These are phyloP conservation scores for Axea sp. DNA, from an alignment of 2,888 invertebrate species.

Conservation along the genomic window DNA sequence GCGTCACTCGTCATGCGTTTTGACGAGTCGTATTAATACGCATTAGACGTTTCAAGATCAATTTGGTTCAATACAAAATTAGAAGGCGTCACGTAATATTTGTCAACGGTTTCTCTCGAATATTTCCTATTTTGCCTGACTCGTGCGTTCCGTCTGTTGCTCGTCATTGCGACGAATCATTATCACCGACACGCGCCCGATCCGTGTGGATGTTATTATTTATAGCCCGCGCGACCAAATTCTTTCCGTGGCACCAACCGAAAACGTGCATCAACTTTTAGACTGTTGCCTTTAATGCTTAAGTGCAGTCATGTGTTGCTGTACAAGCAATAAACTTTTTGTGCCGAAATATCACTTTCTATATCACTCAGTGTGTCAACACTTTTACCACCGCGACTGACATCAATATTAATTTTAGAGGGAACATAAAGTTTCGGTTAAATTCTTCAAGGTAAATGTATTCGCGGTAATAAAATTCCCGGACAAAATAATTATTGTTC, in stretches of 20 bases:
- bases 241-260: conserved; percentile 56
- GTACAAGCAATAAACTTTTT: conserved; percentile 52
- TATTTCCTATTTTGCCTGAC: conserved; percentile 18
- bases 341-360: conserved; percentile 44
- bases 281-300: conserved; percentile 58
- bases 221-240: conserved; percentile 69
- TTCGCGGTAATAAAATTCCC: too few species aligned
- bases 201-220: conserved; percentile 66
- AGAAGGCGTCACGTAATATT: conserved; percentile 44
- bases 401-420: conserved; percentile 53
- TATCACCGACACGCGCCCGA: conserved; percentile 61
- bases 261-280: conserved; percentile 44
- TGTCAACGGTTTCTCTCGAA: conserved; percentile 43
- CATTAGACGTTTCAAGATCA: conserved; percentile 35
- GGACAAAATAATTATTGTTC: too few species aligned
- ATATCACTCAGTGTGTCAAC: conserved; percentile 51
- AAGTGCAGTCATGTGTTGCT: conserved; percentile 60
- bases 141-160: conserved; percentile 36
- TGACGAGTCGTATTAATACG: conserved; percentile 31
- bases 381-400: conserved; percentile 25
- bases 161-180: conserved; percentile 46
- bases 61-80: conserved; percentile 48
- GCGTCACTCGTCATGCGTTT: conserved; percentile 21
- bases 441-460: conserved; percentile 3
- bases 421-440: conserved; percentile 14